phyloP scores from a whole-genome alignment of 2,888 invertebrate species.

The Antitype chi region DNA sequence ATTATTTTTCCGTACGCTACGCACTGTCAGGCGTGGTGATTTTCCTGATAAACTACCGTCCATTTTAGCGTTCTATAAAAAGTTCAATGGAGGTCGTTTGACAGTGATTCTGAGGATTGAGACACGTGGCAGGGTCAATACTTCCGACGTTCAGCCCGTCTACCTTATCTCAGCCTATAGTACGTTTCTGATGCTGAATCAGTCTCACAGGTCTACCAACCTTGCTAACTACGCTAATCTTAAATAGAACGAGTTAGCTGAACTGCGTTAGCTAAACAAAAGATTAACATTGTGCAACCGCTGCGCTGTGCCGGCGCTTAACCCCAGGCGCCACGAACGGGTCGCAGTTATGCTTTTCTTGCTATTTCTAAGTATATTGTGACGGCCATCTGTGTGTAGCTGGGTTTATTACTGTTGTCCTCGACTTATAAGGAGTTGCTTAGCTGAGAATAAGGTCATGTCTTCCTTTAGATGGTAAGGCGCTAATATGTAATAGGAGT shows the following conservation, averaged over 20 bases:
- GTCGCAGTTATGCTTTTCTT: slow-evolving; percentile 47
- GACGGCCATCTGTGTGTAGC: slow-evolving; percentile 42
- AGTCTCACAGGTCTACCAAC: background rate
- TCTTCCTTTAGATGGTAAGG: background rate
- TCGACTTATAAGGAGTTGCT: slow-evolving; percentile 35
- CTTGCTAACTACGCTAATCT: background rate
- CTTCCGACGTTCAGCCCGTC: too few species aligned
- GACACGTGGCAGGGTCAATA: background rate
- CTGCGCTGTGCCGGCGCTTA: too few species aligned
- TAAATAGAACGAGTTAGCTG: background rate
- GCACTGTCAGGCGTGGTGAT: background rate
- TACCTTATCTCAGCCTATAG: background rate
- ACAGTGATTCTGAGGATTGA: background rate
- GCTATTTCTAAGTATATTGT: slow-evolving; percentile 57
- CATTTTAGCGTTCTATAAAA: background rate
- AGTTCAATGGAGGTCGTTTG: background rate
- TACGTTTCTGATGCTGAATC: background rate
- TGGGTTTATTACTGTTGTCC: slow-evolving; percentile 14
- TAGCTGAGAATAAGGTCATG: slow-evolving; percentile 26
- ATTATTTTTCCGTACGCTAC: background rate
- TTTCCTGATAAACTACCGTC: background rate
- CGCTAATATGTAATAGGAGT: background rate
- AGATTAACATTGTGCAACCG: slow-evolving; percentile 38
- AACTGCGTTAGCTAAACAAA: slow-evolving; percentile 22
- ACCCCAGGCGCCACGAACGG: slow-evolving; percentile 46